Evolutionary conservation across 2,888 invertebrate species (phyloP), one percentile per base, ranked within the genome.

Genomic region (Drosophila borborema): DNA sequence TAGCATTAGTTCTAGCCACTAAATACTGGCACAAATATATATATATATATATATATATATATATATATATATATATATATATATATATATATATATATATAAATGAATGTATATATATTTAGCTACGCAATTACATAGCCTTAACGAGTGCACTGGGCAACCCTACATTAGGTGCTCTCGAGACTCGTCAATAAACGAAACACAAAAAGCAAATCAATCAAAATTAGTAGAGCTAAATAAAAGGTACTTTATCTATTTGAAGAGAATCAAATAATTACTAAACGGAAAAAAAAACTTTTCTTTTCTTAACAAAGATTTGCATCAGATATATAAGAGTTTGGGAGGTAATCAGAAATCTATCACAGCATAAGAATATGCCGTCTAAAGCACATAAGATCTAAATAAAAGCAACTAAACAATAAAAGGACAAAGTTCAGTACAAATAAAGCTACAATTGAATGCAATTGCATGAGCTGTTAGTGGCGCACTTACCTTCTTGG

Each of bases 401-500:
- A 31, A 0, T 43, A 10, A 45, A 58, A 34, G 31, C 56, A 43
- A 58, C 5, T 16, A 43, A 31, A 31, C 16, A 48, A 20, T 10
- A 38, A 38, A 6, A 3, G 16, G 16, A 54, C 41, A 18, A 18
- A 34, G n/a, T 38, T 48, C 36, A 23, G 14, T n/a, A n/a, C 55
- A 28, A 18, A 20, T 23, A 23, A 16, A 48, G 40, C 46, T n/a
- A 38, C 2, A 34, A 1, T 6, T 4, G n/a, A 3, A 23, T 2
- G 8, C 8, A n/a, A n/a, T 8, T 46, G 14, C 20, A 20, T 20
- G 14, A 5, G n/a, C 18, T 14, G 45, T 5, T 31, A 38, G 16
- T 14, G 12, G 2, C 3, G 45, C 9, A 93, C 95, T 94, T 94
- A 98, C 98, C 98, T 96, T 99, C 98, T 94, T 99, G 99, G 0